These are phyloP conservation scores for Invenusta paracnida DNA, from an alignment of 2,888 invertebrate species.

Conservation along the genomic window DNA sequence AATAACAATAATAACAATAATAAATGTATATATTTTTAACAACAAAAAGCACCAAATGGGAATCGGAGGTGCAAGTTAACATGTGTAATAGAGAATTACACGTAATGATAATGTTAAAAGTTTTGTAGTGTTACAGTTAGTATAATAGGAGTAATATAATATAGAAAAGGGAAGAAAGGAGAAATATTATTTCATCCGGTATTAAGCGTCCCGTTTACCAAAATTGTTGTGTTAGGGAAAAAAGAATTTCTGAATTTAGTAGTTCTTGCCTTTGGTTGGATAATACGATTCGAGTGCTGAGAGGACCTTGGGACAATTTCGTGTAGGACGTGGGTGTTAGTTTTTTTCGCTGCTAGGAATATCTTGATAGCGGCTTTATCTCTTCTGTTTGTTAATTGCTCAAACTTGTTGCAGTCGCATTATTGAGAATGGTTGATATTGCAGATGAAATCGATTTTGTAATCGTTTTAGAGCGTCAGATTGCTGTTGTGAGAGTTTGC, in stretches of 20 bases:
- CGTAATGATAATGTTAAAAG: not conserved
- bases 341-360: not conserved
- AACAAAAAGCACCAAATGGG: not conserved
- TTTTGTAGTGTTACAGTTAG: not conserved
- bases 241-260: not conserved
- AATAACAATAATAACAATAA: not conserved
- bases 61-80: not conserved
- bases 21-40: not conserved
- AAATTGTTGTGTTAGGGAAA: not conserved
- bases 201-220: not conserved
- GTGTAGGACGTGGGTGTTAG: not conserved
- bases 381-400: not conserved
- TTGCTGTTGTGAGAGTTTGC: too few species aligned
- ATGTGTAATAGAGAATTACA: not conserved
- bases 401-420: not conserved
- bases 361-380: not conserved
- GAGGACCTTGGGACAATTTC: not conserved
- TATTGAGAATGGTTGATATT: not conserved
- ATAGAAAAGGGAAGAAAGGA: not conserved
- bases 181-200: not conserved
- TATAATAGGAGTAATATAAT: not conserved
- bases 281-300: not conserved
- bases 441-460: too few species aligned
- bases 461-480: too few species aligned
- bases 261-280: not conserved